These are phyloP conservation scores for Orientallactaga sibirica DNA, from an alignment of 2,797 vertebrate genomes.

Conservation along the genomic window DNA sequence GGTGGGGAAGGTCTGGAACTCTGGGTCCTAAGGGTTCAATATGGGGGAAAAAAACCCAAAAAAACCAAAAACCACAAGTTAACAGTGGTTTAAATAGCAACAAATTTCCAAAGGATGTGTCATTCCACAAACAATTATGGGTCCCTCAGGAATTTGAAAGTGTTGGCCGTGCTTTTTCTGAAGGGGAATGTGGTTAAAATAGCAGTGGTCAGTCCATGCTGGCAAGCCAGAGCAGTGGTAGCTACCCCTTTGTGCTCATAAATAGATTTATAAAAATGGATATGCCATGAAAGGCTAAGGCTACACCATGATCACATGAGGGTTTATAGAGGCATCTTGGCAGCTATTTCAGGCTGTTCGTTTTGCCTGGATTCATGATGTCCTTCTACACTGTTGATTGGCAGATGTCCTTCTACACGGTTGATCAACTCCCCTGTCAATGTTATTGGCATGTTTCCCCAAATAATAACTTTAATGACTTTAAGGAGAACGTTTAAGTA, in stretches of 20 bases:
- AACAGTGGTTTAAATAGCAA: constrained; percentile 52
- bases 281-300: constrained; percentile 3
- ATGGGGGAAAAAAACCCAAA: background rate
- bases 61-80: background rate
- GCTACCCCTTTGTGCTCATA: constrained; percentile 58
- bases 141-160: constrained; percentile 67
- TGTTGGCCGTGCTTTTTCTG: constrained; percentile 52
- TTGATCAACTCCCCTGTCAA: background rate
- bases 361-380: constrained; percentile 8
- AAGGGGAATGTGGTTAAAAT: constrained; percentile 70
- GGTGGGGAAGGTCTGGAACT: background rate
- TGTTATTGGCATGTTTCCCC: background rate
- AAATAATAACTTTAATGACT: constrained; percentile 34
- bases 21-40: constrained; percentile 17
- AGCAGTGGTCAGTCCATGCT: constrained; percentile 35
- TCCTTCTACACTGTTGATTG: constrained; percentile 8
- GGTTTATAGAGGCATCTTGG: constrained; percentile 26
- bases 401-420: background rate
- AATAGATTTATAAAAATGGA: constrained; percentile 65
- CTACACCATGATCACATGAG: background rate
- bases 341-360: constrained; percentile 40
- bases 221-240: background rate
- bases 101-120: constrained; percentile 65
- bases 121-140: constrained; percentile 61
- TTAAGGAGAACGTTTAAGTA: constrained; percentile 5